Conservation (phyloP, 2,797 vertebrate genomes). For the Sebastes ruberrimus region DNA sequence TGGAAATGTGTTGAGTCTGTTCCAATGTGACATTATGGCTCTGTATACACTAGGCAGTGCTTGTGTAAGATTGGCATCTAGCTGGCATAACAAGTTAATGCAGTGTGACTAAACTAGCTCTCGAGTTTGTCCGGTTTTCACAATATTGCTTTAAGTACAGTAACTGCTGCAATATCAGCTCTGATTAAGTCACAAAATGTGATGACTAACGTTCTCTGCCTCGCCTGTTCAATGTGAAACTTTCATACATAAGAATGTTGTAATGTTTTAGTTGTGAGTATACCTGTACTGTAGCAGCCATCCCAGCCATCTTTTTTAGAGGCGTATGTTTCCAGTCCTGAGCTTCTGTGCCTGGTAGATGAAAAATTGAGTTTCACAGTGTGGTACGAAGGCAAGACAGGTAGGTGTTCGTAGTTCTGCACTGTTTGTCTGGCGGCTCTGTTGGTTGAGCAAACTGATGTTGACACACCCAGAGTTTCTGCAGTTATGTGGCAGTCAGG, state of each 20-base stretch:
- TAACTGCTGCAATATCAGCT: neutral
- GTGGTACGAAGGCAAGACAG: conserved; percentile 40
- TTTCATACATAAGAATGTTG: neutral
- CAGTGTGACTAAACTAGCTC: neutral
- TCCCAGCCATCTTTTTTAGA: neutral
- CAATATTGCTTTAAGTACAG: neutral
- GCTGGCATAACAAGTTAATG: neutral
- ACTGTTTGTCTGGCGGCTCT: conserved; percentile 63
- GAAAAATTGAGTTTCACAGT: conserved; percentile 43
- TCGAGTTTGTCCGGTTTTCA: neutral
- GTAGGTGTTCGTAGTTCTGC: conserved; percentile 57
- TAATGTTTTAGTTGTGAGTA: neutral
- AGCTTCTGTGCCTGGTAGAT: neutral
- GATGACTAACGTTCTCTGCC: neutral
- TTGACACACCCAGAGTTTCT: conserved; percentile 77
- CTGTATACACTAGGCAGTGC: neutral
- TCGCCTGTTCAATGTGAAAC: neutral
- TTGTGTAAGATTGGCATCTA: neutral
- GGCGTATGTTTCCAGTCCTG: neutral
- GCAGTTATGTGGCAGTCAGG: conserved; percentile 61
- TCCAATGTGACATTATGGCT: neutral
- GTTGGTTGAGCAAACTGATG: conserved; percentile 72
- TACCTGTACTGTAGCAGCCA: neutral
- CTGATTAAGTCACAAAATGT: neutral
- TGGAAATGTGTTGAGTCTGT: neutral